phyloP scores from a whole-genome alignment of 2,888 invertebrate species.

The Dynastes maya region DNA sequence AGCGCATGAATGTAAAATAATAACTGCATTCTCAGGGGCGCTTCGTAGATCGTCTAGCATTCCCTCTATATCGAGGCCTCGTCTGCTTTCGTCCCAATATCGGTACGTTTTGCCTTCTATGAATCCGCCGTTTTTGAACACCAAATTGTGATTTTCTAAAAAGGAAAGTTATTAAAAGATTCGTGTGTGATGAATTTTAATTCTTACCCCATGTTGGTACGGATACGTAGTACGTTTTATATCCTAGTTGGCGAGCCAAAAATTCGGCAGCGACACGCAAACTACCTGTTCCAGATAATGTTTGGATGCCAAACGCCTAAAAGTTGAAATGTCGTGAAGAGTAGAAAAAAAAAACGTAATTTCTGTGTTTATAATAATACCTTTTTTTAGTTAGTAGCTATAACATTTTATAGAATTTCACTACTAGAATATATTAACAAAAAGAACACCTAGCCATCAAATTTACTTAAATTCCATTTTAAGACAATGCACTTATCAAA shows the following conservation, averaged over 20 bases:
- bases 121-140: conserved; percentile 91
- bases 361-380: too few relatives aligned
- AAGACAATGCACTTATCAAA: too few relatives aligned
- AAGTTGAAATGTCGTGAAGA: conserved; percentile 1
- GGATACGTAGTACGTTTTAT: conserved; percentile 87
- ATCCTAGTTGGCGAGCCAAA: conserved; percentile 80
- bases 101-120: conserved; percentile 84
- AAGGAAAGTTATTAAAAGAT: background rate
- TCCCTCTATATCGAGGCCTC: conserved; percentile 84
- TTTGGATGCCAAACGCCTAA: conserved; percentile 85
- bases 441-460: too few relatives aligned
- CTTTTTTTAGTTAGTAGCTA: too few relatives aligned
- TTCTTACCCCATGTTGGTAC: conserved; percentile 70
- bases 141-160: conserved; percentile 84
- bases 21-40: conserved; percentile 89
- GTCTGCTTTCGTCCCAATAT: conserved; percentile 88
- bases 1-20: conserved; percentile 96
- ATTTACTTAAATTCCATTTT: too few relatives aligned
- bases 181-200: background rate
- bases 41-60: conserved; percentile 84
- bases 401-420: too few relatives aligned
- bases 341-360: too few relatives aligned
- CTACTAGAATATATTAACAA: too few relatives aligned
- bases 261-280: conserved; percentile 94
- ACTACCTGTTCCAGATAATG: conserved; percentile 95